Evolutionary conservation across 2,888 invertebrate genomes (phyloP).

Genomic region (Podabrus alpinus): DNA sequence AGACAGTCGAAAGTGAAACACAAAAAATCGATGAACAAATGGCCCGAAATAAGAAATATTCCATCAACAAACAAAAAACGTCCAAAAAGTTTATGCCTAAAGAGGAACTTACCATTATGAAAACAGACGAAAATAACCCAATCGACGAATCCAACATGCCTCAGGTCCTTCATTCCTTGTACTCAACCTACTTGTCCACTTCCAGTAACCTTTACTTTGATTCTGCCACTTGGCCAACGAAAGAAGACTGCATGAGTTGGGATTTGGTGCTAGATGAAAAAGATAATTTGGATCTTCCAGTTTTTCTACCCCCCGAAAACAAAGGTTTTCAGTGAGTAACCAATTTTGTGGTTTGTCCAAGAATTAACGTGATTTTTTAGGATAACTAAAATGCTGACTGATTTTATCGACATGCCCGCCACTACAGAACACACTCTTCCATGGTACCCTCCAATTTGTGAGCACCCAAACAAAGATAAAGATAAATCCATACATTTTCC

Average conservation of each 20-base stretch:
- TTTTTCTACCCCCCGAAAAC: constrained; percentile 76
- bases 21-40: constrained; percentile 57
- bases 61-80: background rate
- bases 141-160: constrained; percentile 30
- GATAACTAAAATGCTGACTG: constrained; percentile 61
- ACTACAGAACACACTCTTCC: constrained; percentile 70
- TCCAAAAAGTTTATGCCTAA: background rate
- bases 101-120: background rate
- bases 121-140: background rate
- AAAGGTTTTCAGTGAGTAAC: constrained; percentile 72
- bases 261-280: constrained; percentile 54
- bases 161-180: constrained; percentile 49
- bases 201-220: constrained; percentile 60
- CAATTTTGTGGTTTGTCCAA: background rate
- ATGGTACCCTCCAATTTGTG: constrained; percentile 77
- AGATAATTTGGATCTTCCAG: constrained; percentile 63
- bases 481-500: constrained; percentile 47
- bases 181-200: constrained; percentile 58
- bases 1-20: constrained; percentile 59
- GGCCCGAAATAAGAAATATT: constrained; percentile 32
- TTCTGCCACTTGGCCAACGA: constrained; percentile 61
- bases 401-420: constrained; percentile 65
- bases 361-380: constrained; percentile 44
- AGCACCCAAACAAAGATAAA: constrained; percentile 46
- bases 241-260: constrained; percentile 57